Evolutionary conservation across 2,113 vertebrate species (phyloP).

Genomic region (Sorex araneus): DNA sequence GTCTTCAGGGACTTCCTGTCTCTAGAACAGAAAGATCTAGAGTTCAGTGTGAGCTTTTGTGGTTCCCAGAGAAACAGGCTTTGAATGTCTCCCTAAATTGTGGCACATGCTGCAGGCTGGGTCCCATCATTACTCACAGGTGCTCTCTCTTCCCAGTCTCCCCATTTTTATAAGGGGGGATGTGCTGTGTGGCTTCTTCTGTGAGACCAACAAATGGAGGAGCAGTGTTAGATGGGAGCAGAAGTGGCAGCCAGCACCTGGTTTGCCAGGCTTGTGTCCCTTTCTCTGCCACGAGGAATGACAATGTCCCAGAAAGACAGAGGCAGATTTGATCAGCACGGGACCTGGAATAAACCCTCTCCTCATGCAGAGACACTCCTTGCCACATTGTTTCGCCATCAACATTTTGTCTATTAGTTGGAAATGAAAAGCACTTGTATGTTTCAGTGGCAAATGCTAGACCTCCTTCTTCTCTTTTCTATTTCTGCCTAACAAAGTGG

Average conservation of each 20-base stretch:
- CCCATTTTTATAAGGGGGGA: not conserved
- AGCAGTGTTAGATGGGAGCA: not conserved
- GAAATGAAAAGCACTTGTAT: not conserved
- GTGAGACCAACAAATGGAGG: not conserved
- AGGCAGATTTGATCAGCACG: not conserved
- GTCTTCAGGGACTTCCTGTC: not conserved
- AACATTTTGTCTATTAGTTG: not conserved
- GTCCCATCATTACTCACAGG: rapidly evolving
- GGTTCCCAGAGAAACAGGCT: not conserved
- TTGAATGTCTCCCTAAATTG: not conserved
- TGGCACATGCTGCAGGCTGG: rapidly evolving
- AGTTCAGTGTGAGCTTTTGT: not conserved
- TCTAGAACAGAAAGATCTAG: constrained; percentile 51
- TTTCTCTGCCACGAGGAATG: not conserved
- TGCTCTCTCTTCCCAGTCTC: rapidly evolving
- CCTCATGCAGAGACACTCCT: not conserved
- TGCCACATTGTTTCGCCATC: too few species aligned
- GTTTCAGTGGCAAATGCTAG: not conserved
- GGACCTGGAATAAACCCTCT: rapidly evolving
- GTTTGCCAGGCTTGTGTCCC: not conserved
- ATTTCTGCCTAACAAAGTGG: constrained; percentile 42
- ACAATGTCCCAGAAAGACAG: not conserved
- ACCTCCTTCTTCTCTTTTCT: not conserved
- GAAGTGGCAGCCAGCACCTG: too few species aligned
- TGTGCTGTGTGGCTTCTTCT: not conserved